Evolutionary conservation across 1,140 invertebrate species (phyloP).

Genomic region (Drosophila equinoxialis): DNA sequence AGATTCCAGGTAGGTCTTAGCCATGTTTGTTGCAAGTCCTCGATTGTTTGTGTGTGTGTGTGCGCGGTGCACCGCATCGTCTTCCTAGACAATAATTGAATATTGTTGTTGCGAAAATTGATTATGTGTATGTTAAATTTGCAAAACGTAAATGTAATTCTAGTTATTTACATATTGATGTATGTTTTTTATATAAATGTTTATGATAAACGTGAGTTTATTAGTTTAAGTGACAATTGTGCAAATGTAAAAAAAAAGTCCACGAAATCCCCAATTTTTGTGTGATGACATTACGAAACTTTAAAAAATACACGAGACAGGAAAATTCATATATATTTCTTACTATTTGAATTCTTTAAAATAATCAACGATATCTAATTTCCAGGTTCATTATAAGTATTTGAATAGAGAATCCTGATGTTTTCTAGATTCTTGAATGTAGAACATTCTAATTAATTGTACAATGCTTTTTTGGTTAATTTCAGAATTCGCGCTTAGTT

Average conservation of each 20-base stretch:
- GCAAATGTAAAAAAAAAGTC: conserved; percentile 64
- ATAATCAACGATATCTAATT: no score
- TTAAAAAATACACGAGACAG: conserved; percentile 6
- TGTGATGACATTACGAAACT: conserved; percentile 34
- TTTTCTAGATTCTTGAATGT: no score
- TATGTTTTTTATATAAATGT: conserved; percentile 48
- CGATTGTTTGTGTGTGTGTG: conserved; percentile 30
- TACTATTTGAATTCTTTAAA: not conserved
- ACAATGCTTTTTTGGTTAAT: no score
- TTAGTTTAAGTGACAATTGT: conserved; percentile 67
- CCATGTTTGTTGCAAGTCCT: conserved; percentile 61
- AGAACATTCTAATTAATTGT: no score
- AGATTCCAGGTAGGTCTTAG: conserved; percentile 41
- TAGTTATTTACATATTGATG: conserved; percentile 59
- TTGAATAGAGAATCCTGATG: no score
- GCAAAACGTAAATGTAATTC: conserved; percentile 59
- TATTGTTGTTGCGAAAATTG: conserved; percentile 68
- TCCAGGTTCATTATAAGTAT: no score
- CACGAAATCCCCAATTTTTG: conserved; percentile 33
- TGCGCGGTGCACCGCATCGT: conserved; percentile 59
- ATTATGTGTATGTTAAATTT: conserved; percentile 73
- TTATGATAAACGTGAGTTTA: conserved; percentile 57
- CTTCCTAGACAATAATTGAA: conserved; percentile 77
- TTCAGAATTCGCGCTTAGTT: no score
- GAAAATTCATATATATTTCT: not conserved